A percentile compares a stretch with the other conserved stretches of the same genome.
phyloP scores from a whole-genome alignment of 2,113 vertebrate species.

The Thamnophis sirtalis region DNA sequence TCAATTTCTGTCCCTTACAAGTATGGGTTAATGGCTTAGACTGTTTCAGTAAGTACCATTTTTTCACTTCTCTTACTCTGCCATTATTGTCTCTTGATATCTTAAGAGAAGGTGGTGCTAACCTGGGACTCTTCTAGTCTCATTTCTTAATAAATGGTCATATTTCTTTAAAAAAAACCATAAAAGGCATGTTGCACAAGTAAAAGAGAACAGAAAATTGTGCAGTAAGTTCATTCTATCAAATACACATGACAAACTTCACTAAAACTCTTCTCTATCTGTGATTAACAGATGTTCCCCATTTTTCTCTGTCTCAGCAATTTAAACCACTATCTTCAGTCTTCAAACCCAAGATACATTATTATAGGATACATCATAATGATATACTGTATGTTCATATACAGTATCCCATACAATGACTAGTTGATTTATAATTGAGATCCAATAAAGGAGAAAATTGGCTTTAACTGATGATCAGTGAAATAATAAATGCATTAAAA shows the following conservation, averaged over 20 bases:
- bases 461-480: conserved; percentile 74
- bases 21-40: background rate
- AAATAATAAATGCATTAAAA: conserved; percentile 71
- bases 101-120: background rate
- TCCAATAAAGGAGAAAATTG: conserved; percentile 72
- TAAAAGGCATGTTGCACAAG: background rate
- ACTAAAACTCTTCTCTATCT: conserved; percentile 72
- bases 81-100: background rate
- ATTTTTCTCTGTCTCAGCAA: conserved; percentile 72
- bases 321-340: conserved; percentile 75
- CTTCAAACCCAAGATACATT: conserved; percentile 77
- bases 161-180: background rate
- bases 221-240: conserved; percentile 55
- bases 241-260: conserved; percentile 70
- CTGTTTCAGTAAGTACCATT: background rate
- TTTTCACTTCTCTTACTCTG: background rate
- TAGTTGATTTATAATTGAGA: conserved; percentile 75
- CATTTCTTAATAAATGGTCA: background rate
- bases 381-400: conserved; percentile 73
- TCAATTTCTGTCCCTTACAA: background rate
- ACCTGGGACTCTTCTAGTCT: background rate
- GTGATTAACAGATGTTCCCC: conserved; percentile 74
- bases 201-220: conserved; percentile 36
- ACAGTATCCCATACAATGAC: conserved; percentile 68
- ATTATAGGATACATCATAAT: conserved; percentile 78